Base-by-base conservation (phyloP, 2,888 invertebrate genomes). In the Cheiracanthium punctorium region DNA sequence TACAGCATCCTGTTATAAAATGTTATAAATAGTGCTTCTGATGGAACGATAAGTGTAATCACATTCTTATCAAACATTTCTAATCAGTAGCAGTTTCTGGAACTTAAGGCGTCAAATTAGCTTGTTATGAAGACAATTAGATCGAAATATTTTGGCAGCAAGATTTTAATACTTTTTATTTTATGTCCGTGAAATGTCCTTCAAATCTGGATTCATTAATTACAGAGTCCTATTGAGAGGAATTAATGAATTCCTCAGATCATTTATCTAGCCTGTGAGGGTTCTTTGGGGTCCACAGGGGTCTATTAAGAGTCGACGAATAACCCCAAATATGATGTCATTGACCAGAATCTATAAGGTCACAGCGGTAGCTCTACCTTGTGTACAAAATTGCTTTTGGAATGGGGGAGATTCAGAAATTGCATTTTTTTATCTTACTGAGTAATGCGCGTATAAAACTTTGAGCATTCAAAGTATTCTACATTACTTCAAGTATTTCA, bases 211-310 rank as follows among this genome's bases (percentile, higher is more conserved):
- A 69, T 74, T 79, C 79, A 85, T 85, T 85, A 85, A 85, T 85
- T 85, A 85, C 64, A 32, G 43, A 73, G 69, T 79, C 43, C 73
- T 74, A 85, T 74, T 79, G 67, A 64, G 73, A 37, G 29, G 79
- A 85, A 85, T 85, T 85, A 85, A 85, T 85, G 84, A 79, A 85
- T 85, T 64, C 79, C 37, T 58, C 32, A 20, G 79, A 79, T 85
- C 79, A 85, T 85, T 85, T 85, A 85, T 85, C 84, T 82, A 82
- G 48, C 48, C 76, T 65, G 72, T 76, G 77, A 73, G 72, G 58
- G 77, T 71, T 84, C 69, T 52, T 79, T 52, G 64, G 82, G 71
- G 77, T 76, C 75, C 33, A 82, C 69, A 69, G 65, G 72, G 65
- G 64, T 69, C 84, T 85, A 71, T 72, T 65, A 72, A 65, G 64